These are phyloP conservation scores for Agrotis ipsilon DNA, from an alignment of 2,888 invertebrate species.

Conservation along the genomic window DNA sequence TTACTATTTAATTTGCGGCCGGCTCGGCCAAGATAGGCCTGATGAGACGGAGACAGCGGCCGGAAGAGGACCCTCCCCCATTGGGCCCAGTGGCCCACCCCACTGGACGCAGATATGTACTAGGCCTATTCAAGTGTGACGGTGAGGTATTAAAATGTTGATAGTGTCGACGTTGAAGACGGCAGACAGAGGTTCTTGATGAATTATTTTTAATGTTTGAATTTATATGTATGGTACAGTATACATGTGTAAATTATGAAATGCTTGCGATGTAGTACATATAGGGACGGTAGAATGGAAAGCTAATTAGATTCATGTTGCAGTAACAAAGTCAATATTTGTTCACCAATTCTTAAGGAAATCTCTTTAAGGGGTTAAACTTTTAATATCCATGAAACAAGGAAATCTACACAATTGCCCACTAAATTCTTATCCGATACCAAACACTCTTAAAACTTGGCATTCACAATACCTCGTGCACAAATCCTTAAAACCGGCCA, in stretches of 20 bases:
- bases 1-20: conserved; percentile 89
- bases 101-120: conserved; percentile 76
- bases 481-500: conserved; percentile 34
- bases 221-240: conserved; percentile 26
- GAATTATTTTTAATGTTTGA: conserved; percentile 52
- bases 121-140: conserved; percentile 84
- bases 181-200: conserved; percentile 53
- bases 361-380: too few species aligned
- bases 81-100: conserved; percentile 66
- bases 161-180: conserved; percentile 66
- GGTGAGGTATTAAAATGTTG: conserved; percentile 75
- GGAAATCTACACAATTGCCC: too few species aligned
- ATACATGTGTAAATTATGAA: too few species aligned
- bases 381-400: too few species aligned
- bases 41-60: conserved; percentile 89
- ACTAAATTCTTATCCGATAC: background rate
- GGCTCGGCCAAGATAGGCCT: conserved; percentile 87
- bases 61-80: conserved; percentile 80
- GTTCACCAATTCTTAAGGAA: background rate
- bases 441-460: background rate
- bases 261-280: background rate
- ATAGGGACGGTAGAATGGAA: background rate
- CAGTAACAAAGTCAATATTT: background rate
- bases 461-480: background rate
- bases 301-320: background rate